Base-by-base conservation (phyloP, 2,888 invertebrate genomes). In the Stenotaenia linearis region DNA sequence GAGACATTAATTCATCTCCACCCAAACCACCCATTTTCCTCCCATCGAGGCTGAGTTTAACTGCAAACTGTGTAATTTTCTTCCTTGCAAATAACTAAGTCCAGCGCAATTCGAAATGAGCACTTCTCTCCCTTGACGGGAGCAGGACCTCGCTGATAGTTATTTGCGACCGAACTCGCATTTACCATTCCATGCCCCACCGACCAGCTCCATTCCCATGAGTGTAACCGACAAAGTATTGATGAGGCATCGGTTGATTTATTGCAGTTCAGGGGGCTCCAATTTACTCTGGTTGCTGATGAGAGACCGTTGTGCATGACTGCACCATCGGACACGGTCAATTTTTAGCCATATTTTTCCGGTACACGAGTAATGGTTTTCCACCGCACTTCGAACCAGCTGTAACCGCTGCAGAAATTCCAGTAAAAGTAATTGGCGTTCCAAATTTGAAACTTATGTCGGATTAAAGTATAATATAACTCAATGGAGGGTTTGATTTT, bases 201-300 rank as follows among this genome's bases (percentile, higher is more conserved):
- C 50, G 7, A n/a, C 50, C 50, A 18, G n/a, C 25, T 28, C 28
- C 69, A 6, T 28, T 12, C 45, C 45, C 18, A 12, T n/a, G 45
- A 45, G 45, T 45, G 6, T 28, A 69, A 69, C 69, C 69, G 28
- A 69, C 69, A 10, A 69, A 69, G 28, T 69, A 69, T 69, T 69
- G 69, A 69, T 69, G 69, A 69, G 69, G 69, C 69, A 69, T 69
- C 69, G 69, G 69, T 28, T 69, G 69, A 69, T 69, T 69, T 69
- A 69, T 69, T 28, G 69, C 3, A 10, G 69, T 69, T 69, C 69
- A 69, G 69, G 69, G 69, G 69, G 69, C 69, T 69, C 69, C 69
- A 69, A 69, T 69, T 69, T 69, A 28, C 69, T 69, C 69, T 69
- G 69, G 69, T 69, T 69, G 69, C 69, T 69, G 69, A 69, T 69